phyloP scores from a whole-genome alignment of 2,797 vertebrate genomes.

The Steatocranus sp. region DNA sequence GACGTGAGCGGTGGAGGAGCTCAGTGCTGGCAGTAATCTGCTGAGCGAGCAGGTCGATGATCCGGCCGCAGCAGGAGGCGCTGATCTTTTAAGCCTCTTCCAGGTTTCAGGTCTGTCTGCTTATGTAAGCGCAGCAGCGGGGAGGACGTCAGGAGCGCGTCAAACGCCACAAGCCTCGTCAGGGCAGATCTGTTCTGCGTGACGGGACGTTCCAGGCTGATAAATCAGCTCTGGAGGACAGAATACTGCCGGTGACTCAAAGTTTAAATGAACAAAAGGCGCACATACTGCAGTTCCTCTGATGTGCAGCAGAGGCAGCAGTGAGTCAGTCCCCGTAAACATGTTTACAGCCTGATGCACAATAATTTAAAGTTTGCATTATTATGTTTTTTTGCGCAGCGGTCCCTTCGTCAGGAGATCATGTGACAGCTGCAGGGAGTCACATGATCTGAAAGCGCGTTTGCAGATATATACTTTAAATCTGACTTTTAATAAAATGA shows the following conservation, averaged over 20 bases:
- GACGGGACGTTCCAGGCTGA: not conserved
- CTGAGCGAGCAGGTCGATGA: not conserved
- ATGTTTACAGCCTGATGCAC: not conserved
- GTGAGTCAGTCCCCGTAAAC: not conserved
- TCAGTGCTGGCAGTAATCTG: not conserved
- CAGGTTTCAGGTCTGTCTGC: conserved; percentile 13
- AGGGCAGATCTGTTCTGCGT: not conserved
- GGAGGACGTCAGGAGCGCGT: not conserved
- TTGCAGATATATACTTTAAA: not conserved
- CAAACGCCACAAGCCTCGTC: not conserved
- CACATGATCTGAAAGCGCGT: not conserved
- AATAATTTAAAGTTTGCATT: not conserved
- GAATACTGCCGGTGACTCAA: not conserved
- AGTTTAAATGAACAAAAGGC: not conserved
- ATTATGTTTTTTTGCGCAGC: not conserved
- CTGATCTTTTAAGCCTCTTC: conserved; percentile 55
- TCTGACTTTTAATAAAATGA: not conserved
- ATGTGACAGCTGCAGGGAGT: not conserved
- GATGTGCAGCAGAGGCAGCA: not conserved
- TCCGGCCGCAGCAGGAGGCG: not conserved
- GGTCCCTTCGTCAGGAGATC: not conserved
- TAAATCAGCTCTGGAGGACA: not conserved
- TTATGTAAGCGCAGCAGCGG: not conserved
- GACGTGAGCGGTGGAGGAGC: not conserved
- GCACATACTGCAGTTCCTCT: not conserved